A percentile compares a stretch with the other conserved stretches of the same genome.
Evolutionary conservation across 2,113 vertebrate species (phyloP).

Genomic region (Pituophis catenifer): DNA sequence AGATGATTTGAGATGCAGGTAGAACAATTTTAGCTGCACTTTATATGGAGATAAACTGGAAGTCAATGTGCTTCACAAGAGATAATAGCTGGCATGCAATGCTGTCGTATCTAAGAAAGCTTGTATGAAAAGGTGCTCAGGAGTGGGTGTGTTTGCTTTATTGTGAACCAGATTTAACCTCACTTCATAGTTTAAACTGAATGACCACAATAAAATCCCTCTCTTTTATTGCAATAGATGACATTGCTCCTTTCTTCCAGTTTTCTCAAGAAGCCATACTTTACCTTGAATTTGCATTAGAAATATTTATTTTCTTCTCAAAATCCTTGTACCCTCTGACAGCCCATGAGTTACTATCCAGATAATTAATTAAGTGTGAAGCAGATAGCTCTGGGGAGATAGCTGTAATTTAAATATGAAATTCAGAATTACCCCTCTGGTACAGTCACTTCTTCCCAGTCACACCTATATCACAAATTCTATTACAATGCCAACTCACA

Average conservation of each 20-base stretch:
- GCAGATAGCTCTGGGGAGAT: no score
- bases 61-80: background rate
- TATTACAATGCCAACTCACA: background rate
- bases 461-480: background rate
- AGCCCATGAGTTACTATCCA: background rate
- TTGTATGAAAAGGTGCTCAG: background rate
- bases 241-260: background rate
- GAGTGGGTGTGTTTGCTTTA: background rate
- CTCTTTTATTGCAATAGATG: background rate
- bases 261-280: background rate
- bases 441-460: no score
- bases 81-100: background rate
- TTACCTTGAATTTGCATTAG: background rate
- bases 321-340: background rate
- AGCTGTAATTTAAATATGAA: background rate
- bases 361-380: background rate
- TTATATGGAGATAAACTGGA: background rate
- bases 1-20: background rate
- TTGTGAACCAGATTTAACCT: background rate
- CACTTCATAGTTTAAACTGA: background rate
- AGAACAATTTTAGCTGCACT: background rate
- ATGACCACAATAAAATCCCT: background rate
- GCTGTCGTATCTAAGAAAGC: background rate
- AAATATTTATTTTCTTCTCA: background rate
- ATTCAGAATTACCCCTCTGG: background rate